A percentile compares a stretch with the other conserved stretches of the same genome.
phyloP scores from a whole-genome alignment of 1,140 invertebrate genomes.

The Frieseomelitta varia region DNA sequence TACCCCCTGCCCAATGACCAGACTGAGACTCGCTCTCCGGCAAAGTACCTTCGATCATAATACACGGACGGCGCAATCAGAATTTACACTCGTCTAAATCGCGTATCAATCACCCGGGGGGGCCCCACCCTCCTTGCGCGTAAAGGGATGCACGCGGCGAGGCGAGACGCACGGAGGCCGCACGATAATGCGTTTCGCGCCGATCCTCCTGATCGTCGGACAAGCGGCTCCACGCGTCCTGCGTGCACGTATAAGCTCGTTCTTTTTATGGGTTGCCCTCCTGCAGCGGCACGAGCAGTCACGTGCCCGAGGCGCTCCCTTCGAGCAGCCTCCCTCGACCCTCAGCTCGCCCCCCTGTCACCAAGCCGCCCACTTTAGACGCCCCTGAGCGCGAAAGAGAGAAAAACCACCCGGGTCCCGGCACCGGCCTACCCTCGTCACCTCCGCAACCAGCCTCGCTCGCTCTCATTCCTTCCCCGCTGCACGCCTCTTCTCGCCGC shows the following conservation, averaged over 20 bases:
- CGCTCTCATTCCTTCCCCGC: slow-evolving; percentile 48
- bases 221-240: slow-evolving; percentile 59
- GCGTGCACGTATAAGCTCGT: slow-evolving; percentile 53
- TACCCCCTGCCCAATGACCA: neutral
- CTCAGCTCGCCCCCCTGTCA: slow-evolving; percentile 66
- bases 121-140: slow-evolving; percentile 4
- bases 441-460: slow-evolving; percentile 53
- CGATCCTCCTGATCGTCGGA: slow-evolving; percentile 51
- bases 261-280: slow-evolving; percentile 68
- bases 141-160: slow-evolving; percentile 44
- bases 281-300: slow-evolving; percentile 72
- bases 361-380: slow-evolving; percentile 76
- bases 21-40: neutral
- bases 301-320: slow-evolving; percentile 69
- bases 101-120: slow-evolving; percentile 43
- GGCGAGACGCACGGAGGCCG: slow-evolving; percentile 26
- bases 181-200: slow-evolving; percentile 67
- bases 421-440: slow-evolving; percentile 58
- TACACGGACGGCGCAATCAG: slow-evolving; percentile 43
- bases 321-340: slow-evolving; percentile 58
- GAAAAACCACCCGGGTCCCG: neutral
- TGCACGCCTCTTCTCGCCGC: slow-evolving; percentile 27
- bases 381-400: slow-evolving; percentile 45
- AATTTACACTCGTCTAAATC: slow-evolving; percentile 49
- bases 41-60: slow-evolving; percentile 40